phyloP scores from a whole-genome alignment of 2,113 vertebrate genomes.

The Pandion haliaetus region DNA sequence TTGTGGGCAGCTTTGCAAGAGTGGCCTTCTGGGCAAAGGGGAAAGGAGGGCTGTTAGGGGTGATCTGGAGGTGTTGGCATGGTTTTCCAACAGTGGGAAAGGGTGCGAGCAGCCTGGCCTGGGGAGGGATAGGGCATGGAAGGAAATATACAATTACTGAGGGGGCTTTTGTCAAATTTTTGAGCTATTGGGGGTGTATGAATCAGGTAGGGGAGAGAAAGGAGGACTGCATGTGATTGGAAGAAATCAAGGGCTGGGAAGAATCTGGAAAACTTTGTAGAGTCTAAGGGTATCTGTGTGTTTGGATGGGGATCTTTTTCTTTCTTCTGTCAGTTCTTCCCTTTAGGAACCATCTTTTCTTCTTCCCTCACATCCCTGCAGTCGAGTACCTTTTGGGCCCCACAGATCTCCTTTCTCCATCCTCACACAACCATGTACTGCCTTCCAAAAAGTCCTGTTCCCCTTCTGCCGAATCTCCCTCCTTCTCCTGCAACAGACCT shows the following conservation, averaged over 20 bases:
- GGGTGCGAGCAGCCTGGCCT: fast-evolving
- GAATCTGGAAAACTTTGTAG: neutral
- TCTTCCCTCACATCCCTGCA: neutral
- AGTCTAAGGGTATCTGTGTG: neutral
- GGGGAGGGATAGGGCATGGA: neutral
- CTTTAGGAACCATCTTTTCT: neutral
- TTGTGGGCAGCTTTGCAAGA: neutral
- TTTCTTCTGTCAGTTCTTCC: neutral
- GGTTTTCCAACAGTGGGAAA: neutral
- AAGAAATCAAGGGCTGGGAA: neutral
- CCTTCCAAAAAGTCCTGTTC: neutral
- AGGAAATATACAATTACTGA: neutral
- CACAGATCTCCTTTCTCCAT: neutral
- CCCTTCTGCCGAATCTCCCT: neutral
- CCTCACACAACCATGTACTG: neutral
- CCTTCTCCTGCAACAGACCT: neutral
- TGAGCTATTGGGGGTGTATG: neutral
- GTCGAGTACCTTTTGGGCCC: neutral
- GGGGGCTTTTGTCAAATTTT: neutral
- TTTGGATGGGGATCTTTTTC: neutral
- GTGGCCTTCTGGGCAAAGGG: neutral
- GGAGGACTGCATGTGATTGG: neutral
- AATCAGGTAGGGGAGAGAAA: neutral
- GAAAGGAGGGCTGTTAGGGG: neutral
- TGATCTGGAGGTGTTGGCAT: fast-evolving